Evolutionary conservation across 2,797 vertebrate genomes (phyloP), one percentile per base, ranked within the genome.

Genomic region (Cynopterus sphinx): DNA sequence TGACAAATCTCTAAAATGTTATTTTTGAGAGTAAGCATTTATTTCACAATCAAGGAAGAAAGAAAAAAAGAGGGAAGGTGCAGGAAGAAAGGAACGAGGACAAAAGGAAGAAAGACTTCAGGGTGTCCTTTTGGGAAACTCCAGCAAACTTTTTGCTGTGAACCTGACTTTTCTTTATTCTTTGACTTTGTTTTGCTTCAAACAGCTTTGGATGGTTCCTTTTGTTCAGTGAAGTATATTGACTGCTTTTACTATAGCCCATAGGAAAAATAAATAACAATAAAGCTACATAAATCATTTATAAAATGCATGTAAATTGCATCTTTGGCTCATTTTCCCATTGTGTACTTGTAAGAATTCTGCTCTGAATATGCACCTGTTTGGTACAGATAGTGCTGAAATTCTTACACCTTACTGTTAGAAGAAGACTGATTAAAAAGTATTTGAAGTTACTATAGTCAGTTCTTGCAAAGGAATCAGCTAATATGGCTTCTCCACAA

Each of bases 141-240:
- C 21, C 43, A 31, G 43, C 5, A 41, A 77, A 59, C 16, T 36
- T 87, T 70, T 57, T 51, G 12, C 13, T 4, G 3, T 28, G 15
- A 84, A 21, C 24, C 26, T 78, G 31, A 59, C 26, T 88, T 59
- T 65, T 51, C 21, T 31, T 65, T 51, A 17, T 67, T 77, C 24
- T 79, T 57, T 63, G 7, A 89, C 63, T 94, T 85, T 90, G 26
- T 55, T 96, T 51, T 33, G 22, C 21, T 31, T 95, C 55, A 70
- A 33, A 92, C 9, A 83, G 16, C 33, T 75, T 51, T 55, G 13
- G 13, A 21, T 51, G 13, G 12, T 1, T 6, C 83, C 31, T 81
- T 87, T 65, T 83, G 46, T 90, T 96, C 12, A 67, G 36, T 67
- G 41, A 96, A 92, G 51, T 83, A 73, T 79, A 51, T 55, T 9